Conservation (phyloP, 1,140 invertebrate species). For the Adoxophyes honmai region DNA sequence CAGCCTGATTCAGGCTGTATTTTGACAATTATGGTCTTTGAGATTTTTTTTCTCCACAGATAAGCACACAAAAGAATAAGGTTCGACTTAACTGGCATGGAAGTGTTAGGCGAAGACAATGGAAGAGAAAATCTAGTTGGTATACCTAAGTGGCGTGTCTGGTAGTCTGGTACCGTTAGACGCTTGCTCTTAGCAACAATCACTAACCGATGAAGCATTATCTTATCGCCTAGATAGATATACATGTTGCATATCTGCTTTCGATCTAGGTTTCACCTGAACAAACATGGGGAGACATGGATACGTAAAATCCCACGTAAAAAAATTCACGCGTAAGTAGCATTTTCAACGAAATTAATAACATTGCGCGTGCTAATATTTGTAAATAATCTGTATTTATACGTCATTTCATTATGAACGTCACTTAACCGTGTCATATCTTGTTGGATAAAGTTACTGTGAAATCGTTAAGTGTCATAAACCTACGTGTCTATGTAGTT, state of each 20-base stretch:
- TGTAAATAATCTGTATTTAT: neutral
- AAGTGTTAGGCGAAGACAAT: conserved; percentile 9
- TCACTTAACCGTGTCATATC: neutral
- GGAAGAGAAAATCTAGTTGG: conserved; percentile 4
- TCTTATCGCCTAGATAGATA: conserved; percentile 26
- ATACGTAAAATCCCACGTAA: neutral
- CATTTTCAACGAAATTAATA: neutral
- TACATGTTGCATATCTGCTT: conserved; percentile 28
- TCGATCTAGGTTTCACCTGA: conserved; percentile 42
- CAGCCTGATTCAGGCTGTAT: neutral
- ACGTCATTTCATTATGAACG: neutral
- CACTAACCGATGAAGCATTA: conserved; percentile 25
- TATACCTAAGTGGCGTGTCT: conserved; percentile 5
- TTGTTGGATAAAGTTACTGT: neutral
- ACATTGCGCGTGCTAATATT: neutral
- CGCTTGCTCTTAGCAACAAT: neutral
- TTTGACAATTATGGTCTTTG: neutral
- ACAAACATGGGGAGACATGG: conserved; percentile 26
- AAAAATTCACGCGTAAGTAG: neutral
- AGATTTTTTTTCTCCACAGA: neutral
- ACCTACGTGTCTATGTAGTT: neutral
- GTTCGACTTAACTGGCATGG: neutral
- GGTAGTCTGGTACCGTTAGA: conserved; percentile 4
- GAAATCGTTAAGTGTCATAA: neutral
- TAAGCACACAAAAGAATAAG: neutral